These are phyloP conservation scores for Podotricha telesiphe DNA, from an alignment of 2,888 invertebrate genomes.

Conservation along the genomic window DNA sequence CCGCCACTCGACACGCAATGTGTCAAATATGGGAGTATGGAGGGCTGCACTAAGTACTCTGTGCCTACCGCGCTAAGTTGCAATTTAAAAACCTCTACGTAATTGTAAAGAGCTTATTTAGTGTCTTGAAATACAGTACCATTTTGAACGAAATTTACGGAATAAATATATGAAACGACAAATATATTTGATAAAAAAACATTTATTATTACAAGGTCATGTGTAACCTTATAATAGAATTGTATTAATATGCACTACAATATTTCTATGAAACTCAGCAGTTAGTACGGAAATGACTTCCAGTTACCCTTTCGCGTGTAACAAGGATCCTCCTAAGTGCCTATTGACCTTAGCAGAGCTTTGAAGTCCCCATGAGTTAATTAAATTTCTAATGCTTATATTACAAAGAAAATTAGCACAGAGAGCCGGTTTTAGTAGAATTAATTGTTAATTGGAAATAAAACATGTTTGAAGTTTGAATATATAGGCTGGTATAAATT, in stretches of 20 bases:
- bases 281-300: slow-evolving; percentile 32
- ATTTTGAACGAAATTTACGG: no score
- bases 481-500: background rate
- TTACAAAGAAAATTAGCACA: slow-evolving; percentile 59
- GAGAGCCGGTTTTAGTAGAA: slow-evolving; percentile 26
- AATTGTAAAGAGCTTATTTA: no score
- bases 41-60: no score
- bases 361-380: slow-evolving; percentile 70
- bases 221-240: no score
- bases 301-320: slow-evolving; percentile 58
- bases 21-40: no score
- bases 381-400: slow-evolving; percentile 75
- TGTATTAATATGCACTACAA: slow-evolving; percentile 25
- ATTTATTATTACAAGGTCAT: no score
- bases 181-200: no score
- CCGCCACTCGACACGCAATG: no score
- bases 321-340: slow-evolving; percentile 62
- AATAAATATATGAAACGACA: no score
- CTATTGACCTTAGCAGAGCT: slow-evolving; percentile 69
- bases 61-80: no score
- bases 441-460: slow-evolving; percentile 29
- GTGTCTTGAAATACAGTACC: no score
- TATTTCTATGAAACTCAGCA: slow-evolving; percentile 34
- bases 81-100: no score
- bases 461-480: slow-evolving; percentile 14